Evolutionary conservation across 2,888 invertebrate species (phyloP).

Genomic region (Limnephilus lunatus): DNA sequence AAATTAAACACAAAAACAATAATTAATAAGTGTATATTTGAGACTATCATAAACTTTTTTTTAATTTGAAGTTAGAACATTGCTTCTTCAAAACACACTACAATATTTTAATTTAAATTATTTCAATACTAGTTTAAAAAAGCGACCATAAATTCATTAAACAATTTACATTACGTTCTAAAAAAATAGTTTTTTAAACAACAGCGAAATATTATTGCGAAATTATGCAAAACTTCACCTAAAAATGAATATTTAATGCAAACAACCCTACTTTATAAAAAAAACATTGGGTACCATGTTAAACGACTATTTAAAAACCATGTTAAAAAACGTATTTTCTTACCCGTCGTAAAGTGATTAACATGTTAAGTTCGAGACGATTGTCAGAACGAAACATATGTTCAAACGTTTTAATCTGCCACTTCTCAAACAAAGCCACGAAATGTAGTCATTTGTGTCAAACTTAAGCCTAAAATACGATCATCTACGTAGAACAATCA

Average conservation of each 20-base stretch:
- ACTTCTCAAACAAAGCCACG: conserved; percentile 37
- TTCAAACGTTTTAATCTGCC: conserved; percentile 23
- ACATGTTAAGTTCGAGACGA: conserved; percentile 23
- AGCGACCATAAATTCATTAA: no score
- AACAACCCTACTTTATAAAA: not conserved
- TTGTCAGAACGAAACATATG: conserved; percentile 46
- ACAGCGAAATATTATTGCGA: not conserved
- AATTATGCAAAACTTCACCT: not conserved
- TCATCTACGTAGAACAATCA: conserved; percentile 20
- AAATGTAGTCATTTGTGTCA: conserved; percentile 62
- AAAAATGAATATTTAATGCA: not conserved
- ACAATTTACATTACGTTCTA: no score
- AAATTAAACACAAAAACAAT: no score
- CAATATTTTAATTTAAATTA: no score
- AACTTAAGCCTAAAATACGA: conserved; percentile 56
- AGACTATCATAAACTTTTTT: no score
- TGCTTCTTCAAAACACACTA: no score
- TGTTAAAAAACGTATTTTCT: not conserved
- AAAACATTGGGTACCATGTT: not conserved
- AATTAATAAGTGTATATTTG: no score
- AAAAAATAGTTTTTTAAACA: not conserved
- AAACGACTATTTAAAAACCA: not conserved
- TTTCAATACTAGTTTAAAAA: no score
- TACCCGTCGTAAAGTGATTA: not conserved
- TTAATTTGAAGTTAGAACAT: no score